Evolutionary conservation across 2,113 vertebrate genomes (phyloP).

Genomic region (Scomber scombrus): DNA sequence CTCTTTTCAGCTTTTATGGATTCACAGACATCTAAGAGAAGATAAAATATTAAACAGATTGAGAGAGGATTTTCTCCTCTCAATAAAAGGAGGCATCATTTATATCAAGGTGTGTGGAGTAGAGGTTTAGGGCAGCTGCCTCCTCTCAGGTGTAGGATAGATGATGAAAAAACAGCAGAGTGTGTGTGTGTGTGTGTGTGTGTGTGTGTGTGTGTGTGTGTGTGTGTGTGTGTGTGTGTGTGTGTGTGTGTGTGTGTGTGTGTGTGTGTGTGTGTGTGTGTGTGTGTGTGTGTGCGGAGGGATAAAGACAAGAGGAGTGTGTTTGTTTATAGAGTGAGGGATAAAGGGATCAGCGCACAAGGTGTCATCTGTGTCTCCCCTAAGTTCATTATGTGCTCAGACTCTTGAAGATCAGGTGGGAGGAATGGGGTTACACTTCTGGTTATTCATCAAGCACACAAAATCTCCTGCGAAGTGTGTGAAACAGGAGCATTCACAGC

Average conservation of each 20-base stretch:
- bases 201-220: background rate
- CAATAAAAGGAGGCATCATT: too few relatives aligned
- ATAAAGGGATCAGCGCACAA: slow-evolving; percentile 75
- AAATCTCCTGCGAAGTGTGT: background rate
- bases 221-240: too few relatives aligned
- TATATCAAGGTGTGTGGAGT: background rate
- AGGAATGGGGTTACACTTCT: slow-evolving; percentile 20
- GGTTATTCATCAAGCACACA: slow-evolving; percentile 1
- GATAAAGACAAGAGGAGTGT: slow-evolving; percentile 28
- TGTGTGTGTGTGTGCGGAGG: background rate
- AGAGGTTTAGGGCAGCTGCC: background rate
- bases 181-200: background rate
- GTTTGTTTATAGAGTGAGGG: slow-evolving; percentile 49
- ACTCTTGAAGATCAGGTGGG: slow-evolving; percentile 54
- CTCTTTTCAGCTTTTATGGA: too few relatives aligned
- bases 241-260: background rate
- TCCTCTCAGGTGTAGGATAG: background rate
- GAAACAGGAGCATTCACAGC: background rate
- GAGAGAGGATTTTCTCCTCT: too few relatives aligned
- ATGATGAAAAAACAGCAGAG: background rate
- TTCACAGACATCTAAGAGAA: too few relatives aligned
- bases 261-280: background rate
- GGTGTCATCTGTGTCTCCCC: slow-evolving; percentile 72
- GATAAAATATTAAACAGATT: too few relatives aligned
- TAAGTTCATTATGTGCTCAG: slow-evolving; percentile 83